Base-by-base conservation (phyloP, 2,888 invertebrate genomes). In the Caenorhabditis sp. region DNA sequence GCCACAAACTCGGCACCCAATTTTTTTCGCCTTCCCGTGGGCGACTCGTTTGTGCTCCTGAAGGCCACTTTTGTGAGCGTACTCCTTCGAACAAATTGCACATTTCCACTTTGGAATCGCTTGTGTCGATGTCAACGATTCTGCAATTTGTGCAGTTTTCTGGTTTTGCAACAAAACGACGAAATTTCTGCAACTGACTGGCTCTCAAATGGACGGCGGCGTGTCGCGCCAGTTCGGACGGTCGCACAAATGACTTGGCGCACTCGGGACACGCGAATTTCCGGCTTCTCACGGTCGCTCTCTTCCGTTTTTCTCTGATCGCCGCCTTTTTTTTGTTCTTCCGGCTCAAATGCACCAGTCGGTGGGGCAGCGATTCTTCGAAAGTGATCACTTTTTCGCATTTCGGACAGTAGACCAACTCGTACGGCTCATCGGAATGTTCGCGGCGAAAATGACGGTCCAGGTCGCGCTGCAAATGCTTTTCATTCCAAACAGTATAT, bases 221-320 rank as follows among this genome's bases (percentile, higher is more conserved):
- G 27, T 83, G 83, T 37, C 83, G 70, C 8, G 78, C 62, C 27
- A 83, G 61, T 22, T 83, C 83, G 2, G 76, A 32, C 9, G 82
- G 81, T 22, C 82, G 65, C 11, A 62, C 59, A 62, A 85, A 84
- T 4, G 56, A 43, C 52, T 85, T 85, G 4, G 41, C 39, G 58
- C 85, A 85, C 3, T 61, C 27, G 6, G 20, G 41, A 48, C 84
- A 84, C 7, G 24, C 20, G 26, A 59, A 66, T 11, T 72, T 71
- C 27, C 39, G 43, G 11, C 13, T 20, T 50, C 62, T 32, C 26
- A 26, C 17, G 15, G 35, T 15, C 2, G 37, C 1, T 20, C 17
- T 65, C 52, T 53, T 13, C 27, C 27, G 27, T 39, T 63, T 35
- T 13, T 37, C 20, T 30, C 17, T 13, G 30, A 0, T 17, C n/a